Percentiles rank a stretch among this genome's conserved stretches.
Evolutionary conservation across 2,113 vertebrate species (phyloP).

Genomic region (Irena cyanogastra): DNA sequence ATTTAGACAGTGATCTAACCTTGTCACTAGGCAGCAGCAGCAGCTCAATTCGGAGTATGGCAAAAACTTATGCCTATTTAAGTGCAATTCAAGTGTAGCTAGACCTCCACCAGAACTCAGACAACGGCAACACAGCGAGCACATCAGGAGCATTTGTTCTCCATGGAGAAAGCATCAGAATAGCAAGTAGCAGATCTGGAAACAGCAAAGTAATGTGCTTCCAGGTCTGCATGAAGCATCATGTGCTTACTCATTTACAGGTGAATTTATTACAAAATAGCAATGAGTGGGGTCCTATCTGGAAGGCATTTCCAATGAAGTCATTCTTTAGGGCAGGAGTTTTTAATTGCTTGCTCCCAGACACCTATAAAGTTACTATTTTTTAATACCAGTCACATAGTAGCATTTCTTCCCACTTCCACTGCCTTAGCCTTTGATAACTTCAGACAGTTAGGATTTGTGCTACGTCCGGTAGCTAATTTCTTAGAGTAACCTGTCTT

Average conservation of each 20-base stretch:
- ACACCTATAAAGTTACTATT: neutral
- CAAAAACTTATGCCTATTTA: neutral
- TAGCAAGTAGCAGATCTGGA: neutral
- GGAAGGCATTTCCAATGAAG: neutral
- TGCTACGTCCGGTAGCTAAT: neutral
- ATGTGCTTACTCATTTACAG: rapidly evolving
- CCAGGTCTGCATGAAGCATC: neutral
- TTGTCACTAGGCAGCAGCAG: neutral
- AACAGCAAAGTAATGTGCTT: neutral
- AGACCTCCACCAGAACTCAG: neutral
- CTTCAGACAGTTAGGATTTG: neutral
- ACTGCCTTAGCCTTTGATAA: neutral
- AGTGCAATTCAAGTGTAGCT: neutral
- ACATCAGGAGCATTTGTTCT: neutral
- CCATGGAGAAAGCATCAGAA: neutral
- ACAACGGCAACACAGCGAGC: neutral
- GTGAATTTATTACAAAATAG: neutral
- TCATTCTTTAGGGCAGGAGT: neutral
- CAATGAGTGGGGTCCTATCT: neutral
- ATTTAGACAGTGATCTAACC: neutral
- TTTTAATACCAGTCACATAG: neutral
- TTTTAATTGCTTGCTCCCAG: neutral
- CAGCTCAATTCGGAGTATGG: neutral
- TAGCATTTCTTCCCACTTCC: neutral
- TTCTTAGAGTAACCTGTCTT: neutral